phyloP scores from a whole-genome alignment of 64 coral and sea anemone species.

The Astreopora myriophthalma region DNA sequence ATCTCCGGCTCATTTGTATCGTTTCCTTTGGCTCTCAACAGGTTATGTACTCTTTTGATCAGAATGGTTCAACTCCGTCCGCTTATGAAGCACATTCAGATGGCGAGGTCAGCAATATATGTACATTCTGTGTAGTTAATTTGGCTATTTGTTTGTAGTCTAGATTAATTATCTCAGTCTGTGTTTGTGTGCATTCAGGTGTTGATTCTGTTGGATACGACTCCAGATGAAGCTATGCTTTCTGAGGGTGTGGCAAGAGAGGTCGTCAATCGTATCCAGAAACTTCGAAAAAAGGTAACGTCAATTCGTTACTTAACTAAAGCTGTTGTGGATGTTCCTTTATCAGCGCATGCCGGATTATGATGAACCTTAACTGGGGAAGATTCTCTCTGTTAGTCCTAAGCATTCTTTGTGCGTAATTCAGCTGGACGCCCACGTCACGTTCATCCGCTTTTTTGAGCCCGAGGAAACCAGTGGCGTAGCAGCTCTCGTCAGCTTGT shows the following conservation, averaged over 20 bases:
- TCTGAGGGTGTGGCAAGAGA: conserved; percentile 93
- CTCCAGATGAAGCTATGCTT: conserved; percentile 92
- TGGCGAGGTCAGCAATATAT: conserved; percentile 63
- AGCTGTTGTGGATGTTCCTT: too few relatives aligned
- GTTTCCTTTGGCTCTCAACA: conserved; percentile 37
- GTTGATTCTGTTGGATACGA: conserved; percentile 86
- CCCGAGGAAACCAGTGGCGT: too few relatives aligned
- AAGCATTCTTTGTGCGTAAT: too few relatives aligned
- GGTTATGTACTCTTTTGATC: conserved; percentile 86
- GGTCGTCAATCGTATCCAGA: conserved; percentile 97
- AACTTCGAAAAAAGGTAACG: conserved; percentile 92
- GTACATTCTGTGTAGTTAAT: too few relatives aligned
- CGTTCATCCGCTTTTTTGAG: too few relatives aligned
- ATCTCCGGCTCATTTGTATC: neutral
- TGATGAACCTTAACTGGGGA: too few relatives aligned
- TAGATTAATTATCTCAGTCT: neutral
- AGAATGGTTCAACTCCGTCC: conserved; percentile 60
- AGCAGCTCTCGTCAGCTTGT: too few relatives aligned
- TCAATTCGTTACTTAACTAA: neutral
- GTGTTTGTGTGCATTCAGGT: conserved; percentile 42
- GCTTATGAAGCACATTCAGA: conserved; percentile 96
- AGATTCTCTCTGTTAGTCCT: too few relatives aligned
- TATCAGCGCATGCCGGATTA: too few relatives aligned
- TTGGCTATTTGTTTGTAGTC: neutral
- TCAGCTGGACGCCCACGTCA: too few relatives aligned